phyloP scores from a whole-genome alignment of 2,113 vertebrate genomes.

The Heloderma charlesbogerti region DNA sequence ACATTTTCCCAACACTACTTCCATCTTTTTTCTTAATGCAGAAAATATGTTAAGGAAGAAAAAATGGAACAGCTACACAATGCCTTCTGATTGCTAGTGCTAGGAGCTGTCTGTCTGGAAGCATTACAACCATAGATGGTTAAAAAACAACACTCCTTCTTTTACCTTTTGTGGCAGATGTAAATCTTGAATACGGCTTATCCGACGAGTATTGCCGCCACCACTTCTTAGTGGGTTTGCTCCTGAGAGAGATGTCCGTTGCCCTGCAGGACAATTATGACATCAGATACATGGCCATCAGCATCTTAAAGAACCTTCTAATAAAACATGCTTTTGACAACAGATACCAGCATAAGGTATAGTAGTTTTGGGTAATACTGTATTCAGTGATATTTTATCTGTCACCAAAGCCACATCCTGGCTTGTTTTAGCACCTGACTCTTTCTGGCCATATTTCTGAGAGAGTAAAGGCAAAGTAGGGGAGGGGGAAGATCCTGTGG shows the following conservation, averaged over 20 bases:
- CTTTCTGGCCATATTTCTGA: not conserved
- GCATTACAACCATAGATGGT: too few relatives aligned
- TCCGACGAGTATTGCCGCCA: conserved; percentile 95
- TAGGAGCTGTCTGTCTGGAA: too few relatives aligned
- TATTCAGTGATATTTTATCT: conserved; percentile 11
- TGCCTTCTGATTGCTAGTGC: too few relatives aligned
- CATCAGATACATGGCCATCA: conserved; percentile 88
- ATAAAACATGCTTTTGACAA: conserved; percentile 96
- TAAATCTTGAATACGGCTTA: conserved; percentile 91
- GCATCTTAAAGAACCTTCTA: conserved; percentile 91
- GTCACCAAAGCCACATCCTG: not conserved
- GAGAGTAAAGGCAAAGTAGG: not conserved
- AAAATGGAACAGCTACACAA: too few relatives aligned
- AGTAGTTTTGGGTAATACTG: not conserved
- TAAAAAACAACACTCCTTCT: not conserved
- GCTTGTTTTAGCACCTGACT: not conserved
- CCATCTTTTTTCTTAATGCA: too few relatives aligned
- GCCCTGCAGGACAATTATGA: conserved; percentile 90
- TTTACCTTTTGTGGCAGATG: conserved; percentile 81
- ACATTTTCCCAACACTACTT: too few relatives aligned
- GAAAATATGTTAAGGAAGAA: too few relatives aligned
- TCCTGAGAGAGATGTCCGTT: conserved; percentile 89
- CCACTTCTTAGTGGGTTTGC: conserved; percentile 94
- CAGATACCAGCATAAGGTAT: conserved; percentile 90
- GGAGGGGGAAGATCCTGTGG: too few relatives aligned